Conservation (phyloP, 1,140 invertebrate species). For the Drosophila gunungcola region DNA sequence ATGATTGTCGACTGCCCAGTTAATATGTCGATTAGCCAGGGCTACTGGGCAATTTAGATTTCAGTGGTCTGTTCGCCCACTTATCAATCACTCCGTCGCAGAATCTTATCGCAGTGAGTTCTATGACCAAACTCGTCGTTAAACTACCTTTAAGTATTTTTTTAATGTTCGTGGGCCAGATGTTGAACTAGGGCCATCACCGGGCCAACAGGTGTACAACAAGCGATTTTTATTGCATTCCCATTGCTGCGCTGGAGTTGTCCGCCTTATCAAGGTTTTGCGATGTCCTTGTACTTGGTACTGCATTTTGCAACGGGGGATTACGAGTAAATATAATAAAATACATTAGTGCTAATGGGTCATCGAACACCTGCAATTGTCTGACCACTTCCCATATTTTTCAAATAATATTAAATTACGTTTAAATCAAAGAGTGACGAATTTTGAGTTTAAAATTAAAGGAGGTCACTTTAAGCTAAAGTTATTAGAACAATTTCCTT, state of each 20-base stretch:
- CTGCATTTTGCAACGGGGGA: slow-evolving; percentile 34
- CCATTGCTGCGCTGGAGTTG: slow-evolving; percentile 11
- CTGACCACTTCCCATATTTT: neutral
- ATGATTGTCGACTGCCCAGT: slow-evolving; percentile 9
- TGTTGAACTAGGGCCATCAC: slow-evolving; percentile 10
- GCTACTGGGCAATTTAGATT: slow-evolving; percentile 45
- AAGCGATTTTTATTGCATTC: slow-evolving; percentile 39
- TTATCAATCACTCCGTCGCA: slow-evolving; percentile 29
- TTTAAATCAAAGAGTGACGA: neutral
- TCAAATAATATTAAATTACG: neutral
- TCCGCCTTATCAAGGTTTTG: slow-evolving; percentile 24
- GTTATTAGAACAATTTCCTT: slow-evolving; percentile 7
- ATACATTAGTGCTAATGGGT: too few species aligned
- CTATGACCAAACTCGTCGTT: slow-evolving; percentile 48
- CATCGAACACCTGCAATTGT: slow-evolving; percentile 18
- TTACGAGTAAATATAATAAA: slow-evolving; percentile 7
- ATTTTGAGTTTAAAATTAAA: neutral
- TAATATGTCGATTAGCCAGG: slow-evolving; percentile 43
- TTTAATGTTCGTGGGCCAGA: slow-evolving; percentile 23
- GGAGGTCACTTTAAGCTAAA: slow-evolving; percentile 3
- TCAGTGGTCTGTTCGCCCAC: slow-evolving; percentile 15
- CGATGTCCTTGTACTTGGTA: slow-evolving; percentile 51
- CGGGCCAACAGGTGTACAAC: slow-evolving; percentile 37
- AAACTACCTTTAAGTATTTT: slow-evolving; percentile 16
- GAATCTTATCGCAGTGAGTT: slow-evolving; percentile 37